Percentiles rank a stretch among this genome's conserved stretches.
Conservation (phyloP, 2,888 invertebrate species). For the Agonopterix arenella region DNA sequence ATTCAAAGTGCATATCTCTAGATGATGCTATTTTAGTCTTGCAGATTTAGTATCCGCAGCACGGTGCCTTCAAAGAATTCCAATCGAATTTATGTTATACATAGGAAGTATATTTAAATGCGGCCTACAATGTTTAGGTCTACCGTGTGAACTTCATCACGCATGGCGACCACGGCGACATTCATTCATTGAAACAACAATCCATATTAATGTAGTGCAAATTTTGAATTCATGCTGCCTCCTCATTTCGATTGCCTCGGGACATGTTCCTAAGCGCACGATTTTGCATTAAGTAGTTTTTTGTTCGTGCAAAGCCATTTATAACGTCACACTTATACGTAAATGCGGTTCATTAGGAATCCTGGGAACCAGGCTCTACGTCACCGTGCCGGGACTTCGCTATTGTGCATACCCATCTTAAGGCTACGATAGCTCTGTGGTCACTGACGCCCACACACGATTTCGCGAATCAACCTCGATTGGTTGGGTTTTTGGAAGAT, state of each 20-base stretch:
- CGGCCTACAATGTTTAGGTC: slow-evolving; percentile 69
- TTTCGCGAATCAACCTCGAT: background rate
- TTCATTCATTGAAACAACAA: slow-evolving; percentile 75
- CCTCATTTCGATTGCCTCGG: slow-evolving; percentile 63
- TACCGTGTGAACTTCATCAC: slow-evolving; percentile 75
- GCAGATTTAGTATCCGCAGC: slow-evolving; percentile 61
- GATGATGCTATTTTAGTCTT: slow-evolving; percentile 62
- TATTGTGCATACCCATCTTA: background rate
- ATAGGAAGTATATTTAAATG: slow-evolving; percentile 76
- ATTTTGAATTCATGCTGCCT: slow-evolving; percentile 72
- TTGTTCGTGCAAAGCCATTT: slow-evolving; percentile 62
- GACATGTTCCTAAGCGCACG: slow-evolving; percentile 68
- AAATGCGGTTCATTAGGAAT: slow-evolving; percentile 53
- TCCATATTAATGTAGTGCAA: slow-evolving; percentile 77
- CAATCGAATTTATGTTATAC: slow-evolving; percentile 68
- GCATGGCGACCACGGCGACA: slow-evolving; percentile 70
- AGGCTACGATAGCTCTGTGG: background rate
- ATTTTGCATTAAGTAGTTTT: slow-evolving; percentile 69
- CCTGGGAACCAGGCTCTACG: slow-evolving; percentile 45
- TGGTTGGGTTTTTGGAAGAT: background rate
- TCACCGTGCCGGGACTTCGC: slow-evolving; percentile 27
- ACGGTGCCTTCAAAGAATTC: slow-evolving; percentile 71
- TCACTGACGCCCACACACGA: slow-evolving; percentile 1
- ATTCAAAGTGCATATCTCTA: slow-evolving; percentile 50
- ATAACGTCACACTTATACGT: slow-evolving; percentile 57